Evolutionary conservation across 2,888 invertebrate genomes (phyloP).

Genomic region (Drosophila borealis): DNA sequence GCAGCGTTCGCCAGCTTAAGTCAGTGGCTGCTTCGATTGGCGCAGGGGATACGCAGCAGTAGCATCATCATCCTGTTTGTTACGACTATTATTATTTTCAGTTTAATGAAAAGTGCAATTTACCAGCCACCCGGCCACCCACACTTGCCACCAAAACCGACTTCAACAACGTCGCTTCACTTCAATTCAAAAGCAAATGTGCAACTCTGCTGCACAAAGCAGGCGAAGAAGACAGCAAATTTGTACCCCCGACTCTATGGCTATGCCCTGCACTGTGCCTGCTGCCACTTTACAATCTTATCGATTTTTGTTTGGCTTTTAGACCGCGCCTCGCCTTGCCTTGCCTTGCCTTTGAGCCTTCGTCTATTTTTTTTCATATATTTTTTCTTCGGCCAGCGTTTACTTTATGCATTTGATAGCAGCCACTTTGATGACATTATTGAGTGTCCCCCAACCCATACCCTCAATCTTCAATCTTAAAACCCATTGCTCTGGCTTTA

Average conservation of each 20-base stretch:
- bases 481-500: constrained; percentile 18
- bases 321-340: constrained; percentile 34
- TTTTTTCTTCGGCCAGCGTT: constrained; percentile 44
- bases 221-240: constrained; percentile 46
- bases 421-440: constrained; percentile 81
- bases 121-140: constrained; percentile 23
- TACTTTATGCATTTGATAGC: constrained; percentile 72
- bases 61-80: constrained; percentile 39
- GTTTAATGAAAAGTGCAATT: constrained; percentile 79
- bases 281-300: constrained; percentile 69
- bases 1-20: constrained; percentile 19
- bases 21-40: constrained; percentile 24
- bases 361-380: constrained; percentile 28
- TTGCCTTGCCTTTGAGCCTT: constrained; percentile 49
- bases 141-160: neutral
- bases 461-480: constrained; percentile 2
- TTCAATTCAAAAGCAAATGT: constrained; percentile 70
- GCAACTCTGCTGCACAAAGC: constrained; percentile 64
- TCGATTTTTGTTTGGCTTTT: constrained; percentile 75
- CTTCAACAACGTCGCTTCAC: constrained; percentile 36
- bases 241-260: constrained; percentile 17
- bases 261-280: constrained; percentile 9
- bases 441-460: constrained; percentile 27
- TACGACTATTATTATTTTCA: constrained; percentile 60
- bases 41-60: constrained; percentile 41